Percentiles rank a stretch among this genome's conserved stretches.
These are phyloP conservation scores for Alentia gelatinosa DNA, from an alignment of 2,888 invertebrate species.

Conservation along the genomic window DNA sequence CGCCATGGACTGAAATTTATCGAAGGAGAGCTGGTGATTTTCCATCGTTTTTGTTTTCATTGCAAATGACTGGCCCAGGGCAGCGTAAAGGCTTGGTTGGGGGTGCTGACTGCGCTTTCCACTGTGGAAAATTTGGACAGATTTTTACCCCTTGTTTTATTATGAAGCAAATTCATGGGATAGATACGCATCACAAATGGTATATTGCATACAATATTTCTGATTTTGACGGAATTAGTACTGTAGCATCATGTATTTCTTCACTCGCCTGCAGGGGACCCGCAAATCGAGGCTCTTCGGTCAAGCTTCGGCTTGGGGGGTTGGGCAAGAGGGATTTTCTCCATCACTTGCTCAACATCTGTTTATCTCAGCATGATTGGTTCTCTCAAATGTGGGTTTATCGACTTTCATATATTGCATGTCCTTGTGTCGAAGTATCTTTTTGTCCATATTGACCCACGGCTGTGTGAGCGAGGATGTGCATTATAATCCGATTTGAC, in stretches of 20 bases:
- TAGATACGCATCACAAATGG: not conserved
- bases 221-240: not conserved
- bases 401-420: not conserved
- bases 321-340: slow-evolving; percentile 35
- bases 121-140: slow-evolving; percentile 44
- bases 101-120: slow-evolving; percentile 48
- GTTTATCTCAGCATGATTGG: not conserved
- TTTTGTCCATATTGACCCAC: not conserved
- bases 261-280: not conserved
- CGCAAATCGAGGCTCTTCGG: slow-evolving; percentile 22
- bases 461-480: not conserved
- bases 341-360: slow-evolving; percentile 42
- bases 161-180: not conserved
- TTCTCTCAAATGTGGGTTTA: not conserved
- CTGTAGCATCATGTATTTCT: not conserved
- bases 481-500: slow-evolving; percentile 31
- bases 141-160: slow-evolving; percentile 7
- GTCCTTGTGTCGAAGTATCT: not conserved
- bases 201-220: not conserved
- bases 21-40: slow-evolving; percentile 39
- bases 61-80: slow-evolving; percentile 54
- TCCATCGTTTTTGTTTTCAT: slow-evolving; percentile 54
- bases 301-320: slow-evolving; percentile 37
- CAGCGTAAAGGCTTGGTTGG: slow-evolving; percentile 49
- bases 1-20: not conserved